phyloP scores from a whole-genome alignment of 2,888 invertebrate species.

The Oxystoma pomonae region DNA sequence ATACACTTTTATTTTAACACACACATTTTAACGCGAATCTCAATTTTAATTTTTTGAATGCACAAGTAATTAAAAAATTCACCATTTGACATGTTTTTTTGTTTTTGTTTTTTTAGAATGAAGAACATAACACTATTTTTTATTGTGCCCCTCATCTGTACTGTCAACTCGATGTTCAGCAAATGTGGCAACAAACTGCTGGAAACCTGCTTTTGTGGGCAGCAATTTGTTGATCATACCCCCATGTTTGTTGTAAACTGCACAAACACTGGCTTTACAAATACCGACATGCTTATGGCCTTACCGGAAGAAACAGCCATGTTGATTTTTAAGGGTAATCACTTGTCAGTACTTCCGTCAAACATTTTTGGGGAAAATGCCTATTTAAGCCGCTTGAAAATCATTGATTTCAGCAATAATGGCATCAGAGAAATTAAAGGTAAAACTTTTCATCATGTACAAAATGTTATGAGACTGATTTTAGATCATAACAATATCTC shows the following conservation, averaged over 20 bases:
- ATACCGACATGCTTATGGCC: conserved; percentile 55
- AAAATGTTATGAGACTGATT: conserved; percentile 62
- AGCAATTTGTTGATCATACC: conserved; percentile 48
- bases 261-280: conserved; percentile 58
- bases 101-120: not conserved
- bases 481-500: conserved; percentile 69
- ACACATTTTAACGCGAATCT: no score
- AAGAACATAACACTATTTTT: not conserved
- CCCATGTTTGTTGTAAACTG: conserved; percentile 64
- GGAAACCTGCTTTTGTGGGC: conserved; percentile 55
- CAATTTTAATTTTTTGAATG: no score
- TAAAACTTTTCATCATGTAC: conserved; percentile 70
- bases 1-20: no score
- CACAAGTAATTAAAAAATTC: no score
- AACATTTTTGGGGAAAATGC: conserved; percentile 63
- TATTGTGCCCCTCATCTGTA: conserved; percentile 6
- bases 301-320: conserved; percentile 65
- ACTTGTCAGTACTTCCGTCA: conserved; percentile 59
- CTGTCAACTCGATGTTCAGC: conserved; percentile 26
- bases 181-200: conserved; percentile 36
- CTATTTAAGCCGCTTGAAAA: conserved; percentile 50
- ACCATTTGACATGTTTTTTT: no score
- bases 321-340: conserved; percentile 68
- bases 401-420: conserved; percentile 73
- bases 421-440: conserved; percentile 66